These are phyloP conservation scores for Potamilus streckersoni DNA, from an alignment of 1,140 invertebrate genomes.

Conservation along the genomic window DNA sequence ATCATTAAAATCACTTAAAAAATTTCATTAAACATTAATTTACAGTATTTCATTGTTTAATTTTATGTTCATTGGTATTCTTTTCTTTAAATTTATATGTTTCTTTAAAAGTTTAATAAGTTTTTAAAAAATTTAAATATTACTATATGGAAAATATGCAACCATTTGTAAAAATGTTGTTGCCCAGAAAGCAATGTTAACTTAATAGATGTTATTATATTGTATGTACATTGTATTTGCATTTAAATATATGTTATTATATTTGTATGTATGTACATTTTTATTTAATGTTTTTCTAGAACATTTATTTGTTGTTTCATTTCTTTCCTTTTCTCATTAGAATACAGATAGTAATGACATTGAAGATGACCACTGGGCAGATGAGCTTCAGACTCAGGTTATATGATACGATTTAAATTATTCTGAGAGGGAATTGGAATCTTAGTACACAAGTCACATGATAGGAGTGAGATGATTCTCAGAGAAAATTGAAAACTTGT, in stretches of 20 bases:
- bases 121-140: too few species aligned
- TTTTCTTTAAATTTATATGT: too few species aligned
- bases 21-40: too few species aligned
- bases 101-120: too few species aligned
- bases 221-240: not conserved
- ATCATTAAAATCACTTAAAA: too few species aligned
- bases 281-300: not conserved
- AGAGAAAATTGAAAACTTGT: too few species aligned
- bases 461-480: too few species aligned
- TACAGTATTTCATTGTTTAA: too few species aligned
- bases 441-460: too few species aligned
- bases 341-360: conserved; percentile 23
- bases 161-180: not conserved
- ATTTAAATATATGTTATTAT: not conserved
- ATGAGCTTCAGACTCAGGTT: conserved; percentile 36
- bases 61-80: too few species aligned
- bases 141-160: not conserved
- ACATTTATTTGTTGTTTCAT: not conserved
- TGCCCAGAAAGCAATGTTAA: not conserved
- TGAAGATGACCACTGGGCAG: conserved; percentile 38
- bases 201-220: not conserved
- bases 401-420: conserved; percentile 7
- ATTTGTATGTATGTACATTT: not conserved
- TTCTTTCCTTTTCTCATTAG: conserved; percentile 8
- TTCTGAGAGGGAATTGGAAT: too few species aligned